phyloP scores from a whole-genome alignment of 2,888 invertebrate species.

The Scaptomyza cyrtandrae region DNA sequence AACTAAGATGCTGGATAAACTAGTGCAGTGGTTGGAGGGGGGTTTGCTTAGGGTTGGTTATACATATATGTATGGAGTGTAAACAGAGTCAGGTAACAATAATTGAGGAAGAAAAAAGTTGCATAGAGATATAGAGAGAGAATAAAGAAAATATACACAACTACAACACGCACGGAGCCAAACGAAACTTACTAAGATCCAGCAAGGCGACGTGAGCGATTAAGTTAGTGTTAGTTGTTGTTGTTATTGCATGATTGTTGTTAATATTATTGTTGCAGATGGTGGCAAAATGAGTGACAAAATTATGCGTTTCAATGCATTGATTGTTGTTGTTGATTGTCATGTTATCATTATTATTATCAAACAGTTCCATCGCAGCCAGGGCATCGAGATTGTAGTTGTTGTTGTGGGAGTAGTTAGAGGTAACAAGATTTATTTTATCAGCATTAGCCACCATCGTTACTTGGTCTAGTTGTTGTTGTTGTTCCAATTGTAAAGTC shows the following conservation, averaged over 20 bases:
- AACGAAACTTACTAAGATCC: constrained; percentile 84
- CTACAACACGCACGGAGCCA: constrained; percentile 70
- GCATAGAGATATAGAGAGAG: constrained; percentile 20
- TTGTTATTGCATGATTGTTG: constrained; percentile 63
- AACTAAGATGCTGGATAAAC: constrained; percentile 39
- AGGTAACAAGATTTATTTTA: constrained; percentile 85
- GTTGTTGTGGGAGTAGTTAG: constrained; percentile 81
- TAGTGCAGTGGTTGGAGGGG: constrained; percentile 39
- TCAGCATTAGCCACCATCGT: constrained; percentile 85
- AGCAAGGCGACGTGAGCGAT: constrained; percentile 76
- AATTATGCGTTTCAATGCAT: constrained; percentile 61
- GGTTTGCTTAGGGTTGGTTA: background rate
- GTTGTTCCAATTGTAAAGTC: constrained; percentile 86
- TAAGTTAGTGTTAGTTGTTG: constrained; percentile 63
- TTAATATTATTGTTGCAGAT: constrained; percentile 62
- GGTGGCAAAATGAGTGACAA: constrained; percentile 63
- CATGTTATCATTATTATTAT: constrained; percentile 50
- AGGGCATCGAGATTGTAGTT: constrained; percentile 53
- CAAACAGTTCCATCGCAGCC: constrained; percentile 57
- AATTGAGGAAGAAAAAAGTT: constrained; percentile 32
- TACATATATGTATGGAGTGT: constrained; percentile 8
- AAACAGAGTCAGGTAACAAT: constrained; percentile 26
- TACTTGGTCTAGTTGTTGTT: constrained; percentile 85
- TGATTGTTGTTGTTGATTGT: constrained; percentile 54
- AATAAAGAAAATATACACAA: constrained; percentile 43